phyloP scores from a whole-genome alignment of 2,888 invertebrate genomes.

The Microctonus hyperodae region DNA sequence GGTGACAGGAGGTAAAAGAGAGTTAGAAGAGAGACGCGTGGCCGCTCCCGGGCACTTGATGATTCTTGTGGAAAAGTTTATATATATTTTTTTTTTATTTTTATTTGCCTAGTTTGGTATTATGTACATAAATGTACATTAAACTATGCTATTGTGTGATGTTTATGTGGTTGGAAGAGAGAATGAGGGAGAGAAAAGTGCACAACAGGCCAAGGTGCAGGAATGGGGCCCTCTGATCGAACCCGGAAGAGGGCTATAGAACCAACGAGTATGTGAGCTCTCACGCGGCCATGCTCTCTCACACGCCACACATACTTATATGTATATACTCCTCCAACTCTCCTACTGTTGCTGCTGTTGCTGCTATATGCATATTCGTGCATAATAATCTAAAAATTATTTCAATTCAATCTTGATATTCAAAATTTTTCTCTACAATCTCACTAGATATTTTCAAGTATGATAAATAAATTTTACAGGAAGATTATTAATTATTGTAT shows the following conservation, averaged over 20 bases:
- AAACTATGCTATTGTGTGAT: slow-evolving; percentile 15
- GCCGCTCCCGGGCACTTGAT: slow-evolving; percentile 16
- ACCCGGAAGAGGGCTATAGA: slow-evolving; percentile 31
- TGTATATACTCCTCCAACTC: slow-evolving; percentile 13
- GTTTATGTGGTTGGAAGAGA: neutral
- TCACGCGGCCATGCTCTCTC: slow-evolving; percentile 27
- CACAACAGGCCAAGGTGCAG: slow-evolving; percentile 17
- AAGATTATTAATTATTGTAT: no score
- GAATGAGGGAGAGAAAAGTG: neutral
- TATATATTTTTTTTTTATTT: slow-evolving; percentile 13
- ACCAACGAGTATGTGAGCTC: slow-evolving; percentile 16
- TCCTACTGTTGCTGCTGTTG: neutral
- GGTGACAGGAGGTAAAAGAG: slow-evolving; percentile 29
- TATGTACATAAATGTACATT: slow-evolving; percentile 14
- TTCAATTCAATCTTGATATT: neutral
- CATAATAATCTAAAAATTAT: neutral
- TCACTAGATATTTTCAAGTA: neutral
- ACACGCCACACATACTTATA: slow-evolving; percentile 28
- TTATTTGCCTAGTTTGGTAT: slow-evolving; percentile 13
- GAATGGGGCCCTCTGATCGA: slow-evolving; percentile 22
- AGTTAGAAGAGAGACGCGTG: slow-evolving; percentile 26
- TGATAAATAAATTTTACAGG: no score
- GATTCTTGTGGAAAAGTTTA: neutral
- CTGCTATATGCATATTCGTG: neutral
- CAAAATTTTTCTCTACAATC: slow-evolving; percentile 8